Evolutionary conservation across 2,888 invertebrate species (phyloP).

Genomic region (Mechanitis mazaeus): DNA sequence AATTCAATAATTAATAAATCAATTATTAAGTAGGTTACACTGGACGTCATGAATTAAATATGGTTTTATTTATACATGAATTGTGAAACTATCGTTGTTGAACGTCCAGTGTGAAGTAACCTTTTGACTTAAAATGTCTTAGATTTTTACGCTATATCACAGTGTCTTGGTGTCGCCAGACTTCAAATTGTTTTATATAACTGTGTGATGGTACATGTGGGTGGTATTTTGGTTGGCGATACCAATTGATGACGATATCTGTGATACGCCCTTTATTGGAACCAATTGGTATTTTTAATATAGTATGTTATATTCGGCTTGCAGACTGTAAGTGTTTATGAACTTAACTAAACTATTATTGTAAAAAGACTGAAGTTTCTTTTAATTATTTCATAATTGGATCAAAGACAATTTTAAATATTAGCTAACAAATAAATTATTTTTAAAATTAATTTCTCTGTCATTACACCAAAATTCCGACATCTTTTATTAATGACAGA

Average conservation of each 20-base stretch:
- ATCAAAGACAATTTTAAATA: conserved; percentile 56
- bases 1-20: background rate
- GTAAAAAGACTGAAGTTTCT: conserved; percentile 70
- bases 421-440: conserved; percentile 60
- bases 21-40: background rate
- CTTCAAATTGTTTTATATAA: background rate
- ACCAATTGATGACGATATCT: conserved; percentile 13
- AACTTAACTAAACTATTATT: conserved; percentile 23
- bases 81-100: too few species aligned
- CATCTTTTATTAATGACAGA: conserved; percentile 61
- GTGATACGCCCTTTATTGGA: conserved; percentile 19
- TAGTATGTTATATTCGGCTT: conserved; percentile 18
- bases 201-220: background rate
- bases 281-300: conserved; percentile 15
- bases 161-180: conserved; percentile 18
- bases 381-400: conserved; percentile 50
- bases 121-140: background rate
- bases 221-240: conserved; percentile 13
- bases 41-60: background rate
- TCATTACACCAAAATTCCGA: conserved; percentile 39
- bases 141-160: conserved; percentile 10
- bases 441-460: conserved; percentile 60
- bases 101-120: too few species aligned
- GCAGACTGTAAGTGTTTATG: conserved; percentile 10
- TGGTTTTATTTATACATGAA: conserved; percentile 1